phyloP scores from a whole-genome alignment of 2,888 invertebrate genomes.

The Drosophila longiperda region DNA sequence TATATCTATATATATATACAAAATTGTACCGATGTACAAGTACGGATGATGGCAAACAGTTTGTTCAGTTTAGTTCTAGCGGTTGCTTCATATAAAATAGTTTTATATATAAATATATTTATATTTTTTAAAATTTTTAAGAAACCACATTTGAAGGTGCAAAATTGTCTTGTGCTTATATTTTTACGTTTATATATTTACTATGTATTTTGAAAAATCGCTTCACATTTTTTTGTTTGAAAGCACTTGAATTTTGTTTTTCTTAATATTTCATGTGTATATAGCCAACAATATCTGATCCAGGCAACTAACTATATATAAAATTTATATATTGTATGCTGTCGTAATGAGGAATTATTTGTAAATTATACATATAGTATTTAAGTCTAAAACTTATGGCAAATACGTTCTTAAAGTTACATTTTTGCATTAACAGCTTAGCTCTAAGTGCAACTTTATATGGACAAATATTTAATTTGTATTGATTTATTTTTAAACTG shows the following conservation, averaged over 20 bases:
- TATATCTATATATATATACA: not conserved
- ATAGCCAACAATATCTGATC: slow-evolving; percentile 47
- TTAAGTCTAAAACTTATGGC: slow-evolving; percentile 21
- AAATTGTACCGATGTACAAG: not conserved
- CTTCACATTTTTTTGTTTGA: slow-evolving; percentile 6
- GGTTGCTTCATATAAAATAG: slow-evolving; percentile 14
- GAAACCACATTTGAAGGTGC: slow-evolving; percentile 9
- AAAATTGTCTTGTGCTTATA: slow-evolving; percentile 13
- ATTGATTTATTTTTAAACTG: slow-evolving; percentile 45
- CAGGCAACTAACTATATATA: slow-evolving; percentile 38
- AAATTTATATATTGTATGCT: slow-evolving; percentile 46
- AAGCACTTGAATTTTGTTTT: slow-evolving; percentile 5
- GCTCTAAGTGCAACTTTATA: slow-evolving; percentile 23
- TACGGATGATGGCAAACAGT: slow-evolving; percentile 15
- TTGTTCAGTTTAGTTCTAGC: slow-evolving; percentile 2
- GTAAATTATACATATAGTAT: slow-evolving; percentile 48
- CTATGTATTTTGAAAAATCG: slow-evolving; percentile 1
- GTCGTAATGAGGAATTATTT: slow-evolving; percentile 49
- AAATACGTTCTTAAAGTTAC: slow-evolving; percentile 36
- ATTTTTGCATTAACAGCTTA: slow-evolving; percentile 24
- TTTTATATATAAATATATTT: slow-evolving; percentile 17
- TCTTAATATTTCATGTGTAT: slow-evolving; percentile 39
- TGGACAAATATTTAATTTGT: slow-evolving; percentile 42
- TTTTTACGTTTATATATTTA: slow-evolving; percentile 2
- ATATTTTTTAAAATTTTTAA: slow-evolving; percentile 7